phyloP scores from a whole-genome alignment of 2,113 vertebrate genomes.

The Rattus norvegicus region DNA sequence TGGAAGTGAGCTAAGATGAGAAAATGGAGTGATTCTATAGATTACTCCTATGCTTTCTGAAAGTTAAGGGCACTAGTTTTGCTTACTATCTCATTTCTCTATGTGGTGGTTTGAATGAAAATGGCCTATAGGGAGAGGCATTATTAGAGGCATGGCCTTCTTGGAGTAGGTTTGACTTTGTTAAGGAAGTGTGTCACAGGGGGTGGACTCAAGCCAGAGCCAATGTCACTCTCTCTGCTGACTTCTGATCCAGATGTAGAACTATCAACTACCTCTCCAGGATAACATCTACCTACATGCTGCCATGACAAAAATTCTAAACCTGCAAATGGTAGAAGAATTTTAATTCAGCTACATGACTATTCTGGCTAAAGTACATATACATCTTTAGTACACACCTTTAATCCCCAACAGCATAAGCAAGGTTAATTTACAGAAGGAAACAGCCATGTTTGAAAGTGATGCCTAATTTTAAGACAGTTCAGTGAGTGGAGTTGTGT shows the following conservation, averaged over 20 bases:
- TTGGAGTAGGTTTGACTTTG: background rate
- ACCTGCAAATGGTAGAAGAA: background rate
- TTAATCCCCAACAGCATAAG: no score
- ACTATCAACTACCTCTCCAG: background rate
- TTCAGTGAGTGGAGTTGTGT: no score
- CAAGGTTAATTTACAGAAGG: no score
- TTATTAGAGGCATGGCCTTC: background rate
- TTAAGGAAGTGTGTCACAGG: background rate
- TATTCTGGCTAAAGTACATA: no score
- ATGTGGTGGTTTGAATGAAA: background rate
- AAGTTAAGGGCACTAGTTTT: background rate
- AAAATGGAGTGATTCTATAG: background rate
- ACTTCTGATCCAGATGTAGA: background rate
- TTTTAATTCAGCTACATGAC: no score
- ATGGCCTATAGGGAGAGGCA: background rate
- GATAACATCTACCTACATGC: background rate
- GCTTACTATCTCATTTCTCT: slow-evolving; percentile 6
- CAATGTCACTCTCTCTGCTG: background rate
- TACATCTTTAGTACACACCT: no score
- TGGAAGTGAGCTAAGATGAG: background rate
- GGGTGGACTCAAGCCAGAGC: background rate
- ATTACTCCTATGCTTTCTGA: background rate
- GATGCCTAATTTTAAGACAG: no score
- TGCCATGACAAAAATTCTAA: background rate
- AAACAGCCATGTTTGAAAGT: no score